Conservation (phyloP, 2,797 vertebrate species). For the Epinephelus coioides region DNA sequence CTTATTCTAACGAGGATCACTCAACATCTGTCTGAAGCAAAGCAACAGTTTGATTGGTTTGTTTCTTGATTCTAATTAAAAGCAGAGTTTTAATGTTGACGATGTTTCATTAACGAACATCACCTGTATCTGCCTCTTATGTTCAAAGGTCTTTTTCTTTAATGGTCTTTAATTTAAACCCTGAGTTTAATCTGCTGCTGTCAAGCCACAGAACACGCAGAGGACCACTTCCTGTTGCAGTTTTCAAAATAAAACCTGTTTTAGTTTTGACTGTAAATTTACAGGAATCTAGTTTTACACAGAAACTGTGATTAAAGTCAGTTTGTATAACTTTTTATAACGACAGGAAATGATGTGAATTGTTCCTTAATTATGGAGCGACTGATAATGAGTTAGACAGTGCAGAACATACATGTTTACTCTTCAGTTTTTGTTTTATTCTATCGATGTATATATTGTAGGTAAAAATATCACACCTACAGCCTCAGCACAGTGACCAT, state of each 20-base stretch:
- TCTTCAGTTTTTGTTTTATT: no score
- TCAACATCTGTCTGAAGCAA: constrained; percentile 37
- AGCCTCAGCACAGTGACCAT: no score
- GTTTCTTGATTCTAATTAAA: neutral
- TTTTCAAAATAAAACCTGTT: constrained; percentile 71
- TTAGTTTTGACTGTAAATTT: no score
- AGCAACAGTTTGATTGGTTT: neutral
- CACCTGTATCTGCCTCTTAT: neutral
- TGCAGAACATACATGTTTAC: no score
- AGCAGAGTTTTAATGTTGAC: neutral
- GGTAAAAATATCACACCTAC: no score
- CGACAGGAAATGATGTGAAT: no score
- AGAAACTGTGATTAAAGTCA: neutral
- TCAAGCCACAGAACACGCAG: constrained; percentile 1
- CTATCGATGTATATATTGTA: no score
- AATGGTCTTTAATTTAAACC: constrained; percentile 28
- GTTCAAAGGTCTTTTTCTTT: constrained; percentile 14
- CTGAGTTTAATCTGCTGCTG: neutral
- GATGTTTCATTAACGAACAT: neutral
- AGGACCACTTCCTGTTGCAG: rapidly evolving
- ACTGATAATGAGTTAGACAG: no score
- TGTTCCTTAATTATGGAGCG: no score
- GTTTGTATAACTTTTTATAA: neutral
- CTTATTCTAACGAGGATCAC: constrained; percentile 38
- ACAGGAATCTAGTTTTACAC: neutral